These are phyloP conservation scores for Tipula vernalis DNA, from an alignment of 2,888 invertebrate species.

Conservation along the genomic window DNA sequence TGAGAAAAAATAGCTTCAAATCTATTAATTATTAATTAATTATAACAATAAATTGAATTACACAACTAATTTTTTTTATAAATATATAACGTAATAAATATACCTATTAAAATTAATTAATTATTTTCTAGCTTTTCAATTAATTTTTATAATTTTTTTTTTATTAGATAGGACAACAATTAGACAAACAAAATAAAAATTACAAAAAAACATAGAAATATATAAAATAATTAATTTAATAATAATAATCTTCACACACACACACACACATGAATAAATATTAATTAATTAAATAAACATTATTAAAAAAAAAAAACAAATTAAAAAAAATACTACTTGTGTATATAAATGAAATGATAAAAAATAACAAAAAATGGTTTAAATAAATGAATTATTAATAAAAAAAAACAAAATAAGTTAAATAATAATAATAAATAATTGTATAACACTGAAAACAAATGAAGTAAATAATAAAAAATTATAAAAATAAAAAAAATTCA, in stretches of 20 bases:
- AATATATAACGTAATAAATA: background rate
- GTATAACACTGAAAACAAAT: background rate
- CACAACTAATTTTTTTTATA: background rate
- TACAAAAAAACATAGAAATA: background rate
- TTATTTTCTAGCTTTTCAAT: background rate
- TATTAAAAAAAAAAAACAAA: background rate
- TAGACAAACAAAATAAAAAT: background rate
- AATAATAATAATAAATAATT: background rate
- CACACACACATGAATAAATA: background rate
- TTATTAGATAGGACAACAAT: constrained; percentile 4
- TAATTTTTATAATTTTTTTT: background rate
- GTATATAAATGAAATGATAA: background rate
- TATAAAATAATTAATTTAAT: constrained; percentile 1
- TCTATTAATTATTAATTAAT: background rate
- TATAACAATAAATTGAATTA: background rate
- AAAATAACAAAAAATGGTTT: background rate
- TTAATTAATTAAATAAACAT: background rate
- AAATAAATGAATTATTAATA: background rate
- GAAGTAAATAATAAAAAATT: background rate
- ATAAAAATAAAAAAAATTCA: background rate
- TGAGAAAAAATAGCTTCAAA: background rate
- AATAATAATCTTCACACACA: background rate
- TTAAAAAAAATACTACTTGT: background rate
- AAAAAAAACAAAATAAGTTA: background rate
- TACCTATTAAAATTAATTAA: background rate